Evolutionary conservation across 30 jellyfish, hydroid and myxozoan genomes (phyloP).

Genomic region (Sanderia malayensis): DNA sequence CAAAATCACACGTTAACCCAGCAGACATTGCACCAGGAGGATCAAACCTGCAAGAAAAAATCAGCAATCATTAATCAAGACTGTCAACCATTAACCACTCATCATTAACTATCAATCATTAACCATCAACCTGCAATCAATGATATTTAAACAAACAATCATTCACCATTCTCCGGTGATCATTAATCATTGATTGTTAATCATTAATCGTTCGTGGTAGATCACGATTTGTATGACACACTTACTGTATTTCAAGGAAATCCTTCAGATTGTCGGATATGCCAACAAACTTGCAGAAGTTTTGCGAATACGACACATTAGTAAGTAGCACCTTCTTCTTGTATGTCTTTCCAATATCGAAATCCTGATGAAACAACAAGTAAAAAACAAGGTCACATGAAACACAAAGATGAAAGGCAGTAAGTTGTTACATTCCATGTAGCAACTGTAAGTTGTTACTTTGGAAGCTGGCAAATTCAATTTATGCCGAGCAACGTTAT

Average conservation of each 20-base stretch:
- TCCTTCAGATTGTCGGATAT: slow-evolving; percentile 85
- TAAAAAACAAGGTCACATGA: no score
- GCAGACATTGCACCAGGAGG: slow-evolving; percentile 99
- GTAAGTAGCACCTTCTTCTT: slow-evolving; percentile 90
- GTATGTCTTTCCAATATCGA: slow-evolving; percentile 83
- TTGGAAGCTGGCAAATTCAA: no score
- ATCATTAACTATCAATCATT: no score
- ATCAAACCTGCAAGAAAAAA: slow-evolving; percentile 55
- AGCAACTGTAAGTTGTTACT: no score
- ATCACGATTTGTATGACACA: background rate
- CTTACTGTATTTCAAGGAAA: slow-evolving; percentile 89
- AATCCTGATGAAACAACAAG: no score
- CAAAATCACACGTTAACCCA: slow-evolving; percentile 94
- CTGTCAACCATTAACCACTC: background rate
- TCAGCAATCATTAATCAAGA: background rate
- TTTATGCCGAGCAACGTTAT: no score
- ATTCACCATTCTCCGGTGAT: background rate
- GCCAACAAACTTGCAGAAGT: slow-evolving; percentile 81
- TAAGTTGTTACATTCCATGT: no score
- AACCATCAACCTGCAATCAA: background rate
- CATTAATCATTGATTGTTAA: background rate
- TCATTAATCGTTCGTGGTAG: background rate
- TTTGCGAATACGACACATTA: slow-evolving; percentile 90
- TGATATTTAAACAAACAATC: no score
- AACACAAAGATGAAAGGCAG: no score